Evolutionary conservation across 2,888 invertebrate species (phyloP), one percentile per base, ranked within the genome.

Genomic region (Orthonevra nobilis): DNA sequence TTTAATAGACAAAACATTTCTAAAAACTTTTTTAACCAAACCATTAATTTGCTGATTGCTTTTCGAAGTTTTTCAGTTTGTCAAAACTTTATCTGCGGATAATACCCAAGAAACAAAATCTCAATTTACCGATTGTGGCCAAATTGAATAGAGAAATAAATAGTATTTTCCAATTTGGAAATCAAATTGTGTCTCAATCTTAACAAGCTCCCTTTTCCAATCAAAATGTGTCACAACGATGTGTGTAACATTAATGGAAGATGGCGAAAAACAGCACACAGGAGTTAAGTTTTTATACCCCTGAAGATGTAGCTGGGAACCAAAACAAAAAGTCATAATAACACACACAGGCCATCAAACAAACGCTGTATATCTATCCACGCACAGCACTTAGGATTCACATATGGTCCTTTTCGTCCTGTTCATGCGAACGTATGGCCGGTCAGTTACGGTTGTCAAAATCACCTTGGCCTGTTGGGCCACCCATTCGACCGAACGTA

Each of bases 221-320:
- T 77, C 64, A 70, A 38, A 77, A 64, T 40, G 52, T 77, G 77
- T 70, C 70, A 70, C 32, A 77, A 60, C 52, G 70, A 64, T 64
- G 58, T 64, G 70, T 70, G 64, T n/a, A n/a, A 14, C 58, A 58
- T 70, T 23, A 32, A 40, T 52, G 40, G 54, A 54, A 48, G 44
- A 70, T 70, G 36, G 32, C 38, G 26, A 52, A 52, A 56, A 19
- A 10, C 28, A 36, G 10, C 34, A 34, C 19, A 23, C 12, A 7
- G 19, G 20, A 10, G 23, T 23, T 15, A 12, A 60, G 26, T 26
- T 32, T 36, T 40, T 52, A 60, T 46, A 60, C 66, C 60, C 30
- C 34, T 68, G 3, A 14, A 17, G 26, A 60, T 26, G 15, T 28
- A 26, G 26, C 26, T 10, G 14, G 30, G 14, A 20, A 63, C 50